Conservation (phyloP, 2,797 vertebrate species). For the Pantherophis alleghaniensis region DNA sequence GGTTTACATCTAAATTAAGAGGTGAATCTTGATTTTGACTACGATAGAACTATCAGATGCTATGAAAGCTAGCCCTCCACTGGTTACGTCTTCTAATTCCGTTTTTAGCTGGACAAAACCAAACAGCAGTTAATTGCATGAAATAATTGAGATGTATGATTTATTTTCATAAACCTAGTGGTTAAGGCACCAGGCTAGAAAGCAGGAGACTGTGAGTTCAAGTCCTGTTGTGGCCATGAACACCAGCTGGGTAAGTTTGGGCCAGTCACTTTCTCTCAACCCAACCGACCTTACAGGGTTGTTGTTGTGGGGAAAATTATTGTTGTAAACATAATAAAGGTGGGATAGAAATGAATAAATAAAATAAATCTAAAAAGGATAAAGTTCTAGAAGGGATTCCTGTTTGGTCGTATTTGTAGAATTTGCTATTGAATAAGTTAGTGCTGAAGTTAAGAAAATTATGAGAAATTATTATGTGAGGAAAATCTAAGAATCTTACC, state of each 20-base stretch:
- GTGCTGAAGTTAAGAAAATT: neutral
- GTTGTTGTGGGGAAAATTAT: neutral
- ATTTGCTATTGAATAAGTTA: neutral
- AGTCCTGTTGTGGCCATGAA: neutral
- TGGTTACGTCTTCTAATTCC: neutral
- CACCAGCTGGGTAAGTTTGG: neutral
- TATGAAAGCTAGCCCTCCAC: neutral
- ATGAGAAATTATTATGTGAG: neutral
- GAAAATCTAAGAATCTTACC: neutral
- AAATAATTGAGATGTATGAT: neutral
- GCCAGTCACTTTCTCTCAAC: neutral
- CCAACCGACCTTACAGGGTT: neutral
- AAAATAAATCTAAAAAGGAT: neutral
- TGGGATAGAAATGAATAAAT: neutral
- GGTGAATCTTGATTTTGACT: neutral
- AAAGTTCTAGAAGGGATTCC: neutral
- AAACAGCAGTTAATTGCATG: neutral
- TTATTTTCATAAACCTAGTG: neutral
- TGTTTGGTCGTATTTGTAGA: neutral
- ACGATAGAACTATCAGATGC: neutral
- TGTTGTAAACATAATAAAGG: neutral
- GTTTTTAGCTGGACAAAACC: neutral
- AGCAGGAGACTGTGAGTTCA: neutral
- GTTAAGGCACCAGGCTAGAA: neutral
- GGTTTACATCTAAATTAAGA: neutral